Conservation (phyloP, 2,797 vertebrate genomes). For the Huso huso region DNA sequence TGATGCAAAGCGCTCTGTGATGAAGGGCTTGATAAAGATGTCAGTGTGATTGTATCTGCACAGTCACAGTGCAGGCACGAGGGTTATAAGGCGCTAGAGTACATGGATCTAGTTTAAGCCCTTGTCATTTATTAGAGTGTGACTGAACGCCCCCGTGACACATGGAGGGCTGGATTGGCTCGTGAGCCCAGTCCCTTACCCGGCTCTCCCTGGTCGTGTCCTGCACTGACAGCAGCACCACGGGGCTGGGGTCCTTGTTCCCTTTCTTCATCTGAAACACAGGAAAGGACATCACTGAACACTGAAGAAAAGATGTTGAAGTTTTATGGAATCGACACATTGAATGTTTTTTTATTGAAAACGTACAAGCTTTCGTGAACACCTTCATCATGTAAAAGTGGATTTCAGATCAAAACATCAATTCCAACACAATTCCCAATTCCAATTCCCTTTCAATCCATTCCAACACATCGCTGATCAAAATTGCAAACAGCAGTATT, state of each 20-base stretch:
- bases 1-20: background rate
- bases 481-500: too few species aligned
- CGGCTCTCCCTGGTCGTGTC: conserved; percentile 80
- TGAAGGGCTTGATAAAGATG: background rate
- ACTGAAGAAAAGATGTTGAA: background rate
- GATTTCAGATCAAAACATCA: too few species aligned
- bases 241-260: conserved; percentile 76
- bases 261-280: conserved; percentile 75
- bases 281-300: background rate
- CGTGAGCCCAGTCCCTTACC: conserved; percentile 41
- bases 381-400: too few species aligned
- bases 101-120: background rate
- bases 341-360: too few species aligned
- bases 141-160: accelerated
- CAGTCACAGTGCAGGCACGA: too few species aligned
- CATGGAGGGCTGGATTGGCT: background rate
- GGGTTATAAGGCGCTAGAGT: background rate
- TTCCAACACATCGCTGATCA: too few species aligned
- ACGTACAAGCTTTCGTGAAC: too few species aligned
- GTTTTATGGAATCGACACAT: too few species aligned
- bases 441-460: too few species aligned
- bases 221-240: conserved; percentile 81
- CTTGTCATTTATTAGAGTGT: background rate
- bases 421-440: too few species aligned
- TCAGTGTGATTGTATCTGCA: too few species aligned